Base-by-base conservation (phyloP, 1,140 invertebrate genomes). In the Bombus superbus region DNA sequence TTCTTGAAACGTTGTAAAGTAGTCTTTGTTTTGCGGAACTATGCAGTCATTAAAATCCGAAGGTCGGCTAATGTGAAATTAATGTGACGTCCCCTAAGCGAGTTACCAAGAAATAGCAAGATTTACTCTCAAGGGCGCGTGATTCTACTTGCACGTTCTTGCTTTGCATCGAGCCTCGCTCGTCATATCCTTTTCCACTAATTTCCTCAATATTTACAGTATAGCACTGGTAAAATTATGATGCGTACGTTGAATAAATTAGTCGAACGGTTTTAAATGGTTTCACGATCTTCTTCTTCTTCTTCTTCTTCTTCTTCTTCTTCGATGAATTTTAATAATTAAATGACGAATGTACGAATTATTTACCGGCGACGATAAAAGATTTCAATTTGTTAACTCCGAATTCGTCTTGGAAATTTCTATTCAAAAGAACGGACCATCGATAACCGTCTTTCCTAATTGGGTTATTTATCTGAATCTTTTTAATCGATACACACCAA, bases 391-490 rank as follows among this genome's bases (percentile, higher is more conserved):
- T 28, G 1, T 72, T 59, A 40, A 68, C 68, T 42, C 53, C 53
- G 83, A 85, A 80, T 42, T 62, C 28, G 25, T 3, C 40, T 44
- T 59, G n/a, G 44, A 25, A 35, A 40, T 40, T 40, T 32, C 25
- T 62, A 15, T 73, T 57, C 5, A 64, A 25, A 42, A 25, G 28
- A 77, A 44, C 32, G 38, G 6, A 3, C 38, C 44, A 40, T 13
- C 57, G 42, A 40, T 35, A 28, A 57, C 3, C n/a, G 62, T 64
- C n/a, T 15, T 83, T 66, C 25, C 66, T 1, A 32, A 32, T 32
- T 40, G 71, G 13, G 66, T 82, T 75, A 82, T 64, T 75, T 57
- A 64, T 82, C 32, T 59, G 47, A 69, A 47, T 74, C 25, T 74
- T 42, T 3, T 18, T 6, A 25, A 69, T 9, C 15, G 32, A 72